A percentile compares a stretch with the other conserved stretches of the same genome.
Conservation (phyloP, 1,140 invertebrate genomes). For the Contarinia nasturtii region DNA sequence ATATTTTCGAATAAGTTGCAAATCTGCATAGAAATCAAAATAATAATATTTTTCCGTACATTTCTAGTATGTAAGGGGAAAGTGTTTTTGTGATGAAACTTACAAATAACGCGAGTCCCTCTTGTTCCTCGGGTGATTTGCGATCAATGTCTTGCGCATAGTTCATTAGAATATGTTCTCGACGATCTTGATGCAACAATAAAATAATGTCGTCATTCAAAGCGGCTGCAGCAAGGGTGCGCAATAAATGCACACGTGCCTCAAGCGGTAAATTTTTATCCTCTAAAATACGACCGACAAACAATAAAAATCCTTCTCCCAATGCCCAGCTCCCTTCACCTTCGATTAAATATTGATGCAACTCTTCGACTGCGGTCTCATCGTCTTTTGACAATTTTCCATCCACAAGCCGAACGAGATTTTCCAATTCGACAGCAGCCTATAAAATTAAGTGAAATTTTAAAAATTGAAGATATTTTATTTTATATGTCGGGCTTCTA, state of each 20-base stretch:
- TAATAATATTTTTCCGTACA: neutral
- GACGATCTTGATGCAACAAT: conserved; percentile 71
- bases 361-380: conserved; percentile 49
- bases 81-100: conserved; percentile 28
- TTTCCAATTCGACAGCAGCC: conserved; percentile 42
- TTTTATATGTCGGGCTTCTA: neutral
- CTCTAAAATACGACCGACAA: conserved; percentile 51
- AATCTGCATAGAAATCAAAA: conserved; percentile 38
- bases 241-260: conserved; percentile 40
- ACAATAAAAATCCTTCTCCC: conserved; percentile 67
- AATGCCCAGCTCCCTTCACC: conserved; percentile 82
- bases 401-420: conserved; percentile 36
- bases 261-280: conserved; percentile 35
- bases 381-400: conserved; percentile 47
- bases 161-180: conserved; percentile 77
- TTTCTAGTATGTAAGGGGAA: neutral
- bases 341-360: conserved; percentile 69
- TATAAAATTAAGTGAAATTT: conserved; percentile 12
- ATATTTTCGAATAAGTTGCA: conserved; percentile 81
- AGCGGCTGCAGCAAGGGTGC: conserved; percentile 51
- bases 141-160: conserved; percentile 69
- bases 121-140: conserved; percentile 54
- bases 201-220: conserved; percentile 80
- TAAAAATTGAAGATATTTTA: conserved; percentile 2
- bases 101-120: conserved; percentile 62